Evolutionary conservation across 2,797 vertebrate species (phyloP), one percentile per base, ranked within the genome.

Genomic region (Helarctos malayanus): DNA sequence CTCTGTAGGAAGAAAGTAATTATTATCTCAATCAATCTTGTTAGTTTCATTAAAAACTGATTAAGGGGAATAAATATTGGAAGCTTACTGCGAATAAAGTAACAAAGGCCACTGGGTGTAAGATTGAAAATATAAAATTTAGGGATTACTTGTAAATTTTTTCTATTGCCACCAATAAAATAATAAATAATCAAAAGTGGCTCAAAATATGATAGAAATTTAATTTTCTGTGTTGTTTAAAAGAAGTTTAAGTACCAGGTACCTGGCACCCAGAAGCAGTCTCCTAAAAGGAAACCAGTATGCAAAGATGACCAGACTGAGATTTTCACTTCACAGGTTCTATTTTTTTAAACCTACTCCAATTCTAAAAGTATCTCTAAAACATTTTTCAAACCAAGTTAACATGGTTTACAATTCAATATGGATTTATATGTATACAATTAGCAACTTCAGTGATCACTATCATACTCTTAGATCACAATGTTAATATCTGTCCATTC

Each of bases 211-310:
- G 23, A 38, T 63, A 52, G 92, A 96, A 82, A 47, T 47, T 71
- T 68, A 80, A 79, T 29, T 13, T 95, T 79, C 21, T 90, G 27
- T 89, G 47, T 85, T 85, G 13, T 84, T 94, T 89, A 79, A 88
- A 63, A 84, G 52, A 86, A 82, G 41, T 82, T 41, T 41, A 81
- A 96, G 49, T 81, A 93, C 38, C 29, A 97, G 79, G 57, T 68
- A 29, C 56, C 61, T 80, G 38, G 47, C 10, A 80, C 57, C n/a
- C 61, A 95, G 45, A 19, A 86, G 9, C 7, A 79, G 23, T 82
- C 25, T 88, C 69, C 59, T 65, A 88, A 93, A 95, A 69, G 56
- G 61, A 98, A 97, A 95, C 14, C 52, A 97, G 49, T 27, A 94
- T 18, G 78, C 21, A 78, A 68, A 89, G 8, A 95, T 0, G 7